These are phyloP conservation scores for Agrotis ipsilon DNA, from an alignment of 2,888 invertebrate genomes.

Conservation along the genomic window DNA sequence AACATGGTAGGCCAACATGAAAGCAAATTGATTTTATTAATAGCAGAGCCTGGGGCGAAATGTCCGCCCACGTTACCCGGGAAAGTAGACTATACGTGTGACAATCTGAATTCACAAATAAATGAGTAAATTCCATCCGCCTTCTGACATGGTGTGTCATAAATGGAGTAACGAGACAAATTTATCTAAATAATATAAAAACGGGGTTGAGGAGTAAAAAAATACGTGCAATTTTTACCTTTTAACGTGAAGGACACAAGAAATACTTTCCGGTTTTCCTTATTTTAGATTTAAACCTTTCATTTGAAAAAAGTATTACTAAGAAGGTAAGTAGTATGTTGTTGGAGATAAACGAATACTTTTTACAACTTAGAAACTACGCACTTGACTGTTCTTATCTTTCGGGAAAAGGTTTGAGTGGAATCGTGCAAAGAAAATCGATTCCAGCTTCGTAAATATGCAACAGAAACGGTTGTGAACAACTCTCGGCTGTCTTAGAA, in stretches of 20 bases:
- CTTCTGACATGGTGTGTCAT: slow-evolving; percentile 17
- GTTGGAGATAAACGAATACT: slow-evolving; percentile 41
- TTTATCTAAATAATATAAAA: slow-evolving; percentile 16
- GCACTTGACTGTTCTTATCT: slow-evolving; percentile 22
- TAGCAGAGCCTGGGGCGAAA: slow-evolving; percentile 58
- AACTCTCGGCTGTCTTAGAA: neutral
- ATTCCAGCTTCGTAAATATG: slow-evolving; percentile 27
- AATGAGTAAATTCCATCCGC: slow-evolving; percentile 41
- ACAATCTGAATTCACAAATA: slow-evolving; percentile 55
- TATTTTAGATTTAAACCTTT: slow-evolving; percentile 12
- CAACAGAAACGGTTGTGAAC: slow-evolving; percentile 2
- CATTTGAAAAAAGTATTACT: slow-evolving; percentile 9
- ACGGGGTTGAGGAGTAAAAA: slow-evolving; percentile 28
- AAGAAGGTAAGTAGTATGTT: slow-evolving; percentile 6
- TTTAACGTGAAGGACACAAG: slow-evolving; percentile 14
- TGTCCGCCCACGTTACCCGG: slow-evolving; percentile 47
- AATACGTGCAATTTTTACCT: slow-evolving; percentile 28
- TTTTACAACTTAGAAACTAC: slow-evolving; percentile 41
- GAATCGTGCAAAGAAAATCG: slow-evolving; percentile 11
- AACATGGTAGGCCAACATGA: slow-evolving; percentile 54
- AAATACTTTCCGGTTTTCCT: slow-evolving; percentile 18
- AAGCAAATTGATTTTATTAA: slow-evolving; percentile 74
- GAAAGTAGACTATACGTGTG: slow-evolving; percentile 52
- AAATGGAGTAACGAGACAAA: slow-evolving; percentile 48
- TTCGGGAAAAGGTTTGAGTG: slow-evolving; percentile 22